phyloP scores from a whole-genome alignment of 2,888 invertebrate genomes.

The Ophioninae sp. region DNA sequence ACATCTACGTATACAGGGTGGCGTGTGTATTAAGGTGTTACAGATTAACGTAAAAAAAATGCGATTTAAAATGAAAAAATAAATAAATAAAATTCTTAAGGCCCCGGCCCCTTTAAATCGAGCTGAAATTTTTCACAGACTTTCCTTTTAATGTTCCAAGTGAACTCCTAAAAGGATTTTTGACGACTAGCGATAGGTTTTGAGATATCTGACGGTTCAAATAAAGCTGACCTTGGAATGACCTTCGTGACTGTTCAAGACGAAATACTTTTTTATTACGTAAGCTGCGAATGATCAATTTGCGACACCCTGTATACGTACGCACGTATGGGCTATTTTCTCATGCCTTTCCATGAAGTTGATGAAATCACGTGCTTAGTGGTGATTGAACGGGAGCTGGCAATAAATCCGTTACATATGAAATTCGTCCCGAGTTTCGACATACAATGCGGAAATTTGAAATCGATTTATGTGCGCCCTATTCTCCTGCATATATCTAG shows the following conservation, averaged over 20 bases:
- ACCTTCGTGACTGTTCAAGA: neutral
- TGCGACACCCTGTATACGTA: neutral
- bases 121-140: too few species aligned
- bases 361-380: conserved; percentile 69
- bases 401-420: conserved; percentile 11
- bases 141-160: too few species aligned
- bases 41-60: neutral
- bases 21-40: neutral
- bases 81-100: too few species aligned
- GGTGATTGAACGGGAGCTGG: conserved; percentile 42
- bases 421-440: conserved; percentile 1
- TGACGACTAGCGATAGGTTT: neutral
- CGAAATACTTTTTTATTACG: neutral
- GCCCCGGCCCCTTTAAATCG: too few species aligned
- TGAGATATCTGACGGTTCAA: neutral
- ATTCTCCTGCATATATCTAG: conserved; percentile 7
- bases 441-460: conserved; percentile 21
- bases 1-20: neutral
- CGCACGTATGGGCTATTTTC: conserved; percentile 8
- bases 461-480: conserved; percentile 28
- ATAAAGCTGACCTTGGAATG: neutral
- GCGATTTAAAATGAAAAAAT: neutral
- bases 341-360: conserved; percentile 36
- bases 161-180: too few species aligned
- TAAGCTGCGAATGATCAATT: neutral